phyloP scores from a whole-genome alignment of 1,140 invertebrate genomes.

The Scylla paramamosain region DNA sequence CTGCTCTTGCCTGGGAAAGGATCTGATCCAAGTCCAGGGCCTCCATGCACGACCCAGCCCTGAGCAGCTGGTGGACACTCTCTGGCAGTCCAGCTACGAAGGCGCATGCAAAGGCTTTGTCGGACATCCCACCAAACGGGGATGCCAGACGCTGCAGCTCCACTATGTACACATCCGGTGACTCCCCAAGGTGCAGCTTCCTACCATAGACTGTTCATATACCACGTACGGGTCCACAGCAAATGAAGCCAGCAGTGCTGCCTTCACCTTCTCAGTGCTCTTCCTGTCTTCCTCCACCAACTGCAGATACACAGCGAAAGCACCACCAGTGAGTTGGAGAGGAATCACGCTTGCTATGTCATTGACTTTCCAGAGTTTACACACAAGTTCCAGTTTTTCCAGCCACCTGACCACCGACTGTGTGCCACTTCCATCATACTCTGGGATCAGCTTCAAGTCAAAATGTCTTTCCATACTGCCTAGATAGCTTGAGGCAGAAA shows the following conservation, averaged over 20 bases:
- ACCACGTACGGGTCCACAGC: slow-evolving; percentile 33
- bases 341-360: background rate
- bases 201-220: background rate
- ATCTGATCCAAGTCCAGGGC: slow-evolving; percentile 48
- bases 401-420: slow-evolving; percentile 24
- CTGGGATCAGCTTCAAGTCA: too few species aligned
- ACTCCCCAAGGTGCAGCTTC: slow-evolving; percentile 22
- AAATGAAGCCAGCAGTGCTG: background rate
- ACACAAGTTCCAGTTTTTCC: slow-evolving; percentile 50
- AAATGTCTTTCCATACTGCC: too few species aligned
- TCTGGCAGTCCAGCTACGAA: slow-evolving; percentile 81
- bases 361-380: background rate
- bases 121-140: slow-evolving; percentile 62
- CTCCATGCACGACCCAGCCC: slow-evolving; percentile 56
- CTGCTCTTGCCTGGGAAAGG: background rate
- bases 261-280: background rate
- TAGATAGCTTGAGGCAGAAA: too few species aligned
- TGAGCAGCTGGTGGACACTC: slow-evolving; percentile 18
- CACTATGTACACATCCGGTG: slow-evolving; percentile 60
- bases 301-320: too few species aligned
- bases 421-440: too few species aligned
- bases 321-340: too few species aligned
- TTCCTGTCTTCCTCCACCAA: too few species aligned
- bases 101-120: slow-evolving; percentile 35
- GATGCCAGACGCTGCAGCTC: slow-evolving; percentile 55